Base-by-base conservation (phyloP, 2,888 invertebrate genomes). In the Limnephilus auricula region DNA sequence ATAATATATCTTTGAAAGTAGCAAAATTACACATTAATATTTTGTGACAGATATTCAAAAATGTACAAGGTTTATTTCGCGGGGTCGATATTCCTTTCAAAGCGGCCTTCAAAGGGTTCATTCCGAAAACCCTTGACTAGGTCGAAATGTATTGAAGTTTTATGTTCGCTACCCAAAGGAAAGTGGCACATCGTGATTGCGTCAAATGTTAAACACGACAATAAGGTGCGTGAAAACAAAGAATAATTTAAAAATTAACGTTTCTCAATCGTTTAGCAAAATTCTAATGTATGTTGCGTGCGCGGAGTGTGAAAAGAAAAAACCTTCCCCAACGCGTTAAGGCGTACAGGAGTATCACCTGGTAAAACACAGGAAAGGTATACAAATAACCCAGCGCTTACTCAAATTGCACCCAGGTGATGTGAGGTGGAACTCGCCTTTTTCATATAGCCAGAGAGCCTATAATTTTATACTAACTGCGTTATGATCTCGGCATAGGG, bases 141-240 rank as follows among this genome's bases (percentile, higher is more conserved):
- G 65, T 65, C 65, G 25, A 65, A 65, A 4, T 65, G 65, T 65
- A 65, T 65, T 80, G 13, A 80, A 12, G 32, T 32, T 65, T 65
- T 65, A 65, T 65, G 65, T 65, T 85, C 85, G 40, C 32, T n/a
- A 32, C 78, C 32, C 31, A 79, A 88, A 88, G 18, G 18, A 88
- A 88, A 78, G 34, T 88, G 78, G 86, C 13, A 88, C 78, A 78
- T 78, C 87, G 18, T 79, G 87, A 88, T 88, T 30, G 40, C 32
- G 78, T 88, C 78, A 78, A 88, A 88, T 78, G 87, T 88, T 88
- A 79, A 88, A 78, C 79, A 34, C 78, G 87, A 78, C 78, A 34
- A 32, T 18, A 79, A 78, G 79, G 31, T 78, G 65, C 87, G 78
- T 88, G 87, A 78, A 88, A 88, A 88, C 31, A 88, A 88, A 18